Base-by-base conservation (phyloP, 1,140 invertebrate genomes). In the Contarinia nasturtii region DNA sequence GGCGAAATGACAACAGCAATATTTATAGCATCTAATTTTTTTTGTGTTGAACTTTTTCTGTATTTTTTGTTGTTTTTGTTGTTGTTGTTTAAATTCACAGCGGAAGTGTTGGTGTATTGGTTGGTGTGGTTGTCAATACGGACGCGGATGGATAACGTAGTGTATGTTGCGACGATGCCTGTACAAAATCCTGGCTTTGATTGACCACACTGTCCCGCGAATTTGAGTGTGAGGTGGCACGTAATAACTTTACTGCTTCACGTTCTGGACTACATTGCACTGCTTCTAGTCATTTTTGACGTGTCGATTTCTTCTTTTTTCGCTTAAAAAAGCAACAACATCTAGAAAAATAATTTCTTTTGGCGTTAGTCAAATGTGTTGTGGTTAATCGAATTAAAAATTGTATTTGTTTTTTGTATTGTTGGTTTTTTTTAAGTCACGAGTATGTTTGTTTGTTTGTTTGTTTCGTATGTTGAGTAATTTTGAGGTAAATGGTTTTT, bases 281-380 rank as follows among this genome's bases (percentile, higher is more conserved):
- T 61, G 60, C 61, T 54, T 64, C 61, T 64, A 64, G 61, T 64
- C 61, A 64, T 63, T 64, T 64, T 58, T 63, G 61, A 53, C 61
- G 61, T 50, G 61, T 59, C 53, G 61, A 74, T 76, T 92, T 92
- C 79, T 92, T 92, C 84, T 91, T 92, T 80, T 90, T 89, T 66
- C 86, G 77, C 68, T 89, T 88, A 77, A 92, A 92, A 78, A 92
- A 92, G 70, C 87, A 92, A 73, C 89, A 93, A 72, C 86, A 90
- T 75, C 88, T 92, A 77, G 64, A 80, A 77, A 71, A 71, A 43
- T 27, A 27, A 27, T 27, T 27, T 27, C 41, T 18, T 20, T 21
- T 3, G 8, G 11, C 14, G n/a, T 38, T 47, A 37, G 22, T 38
- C 4, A 2, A 34, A 37, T 12, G 8, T 22, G 17, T 27, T 21